Conservation (phyloP, 2,888 invertebrate species). For the Masnerella sp. region DNA sequence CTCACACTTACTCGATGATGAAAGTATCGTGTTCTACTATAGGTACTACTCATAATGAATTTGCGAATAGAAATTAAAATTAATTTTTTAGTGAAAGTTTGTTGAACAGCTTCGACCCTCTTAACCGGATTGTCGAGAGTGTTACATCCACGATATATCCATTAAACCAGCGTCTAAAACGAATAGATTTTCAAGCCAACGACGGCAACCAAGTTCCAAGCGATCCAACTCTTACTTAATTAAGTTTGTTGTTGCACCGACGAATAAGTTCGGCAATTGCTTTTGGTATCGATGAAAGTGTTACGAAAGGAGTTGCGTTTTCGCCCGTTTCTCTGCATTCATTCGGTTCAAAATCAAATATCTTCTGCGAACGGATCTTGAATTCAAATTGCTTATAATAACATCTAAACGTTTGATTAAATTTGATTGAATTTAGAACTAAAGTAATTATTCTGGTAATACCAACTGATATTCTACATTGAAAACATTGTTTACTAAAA, state of each 20-base stretch:
- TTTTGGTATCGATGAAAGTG: slow-evolving; percentile 40
- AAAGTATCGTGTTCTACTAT: too few species aligned
- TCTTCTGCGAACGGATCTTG: slow-evolving; percentile 1
- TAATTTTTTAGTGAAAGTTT: too few species aligned
- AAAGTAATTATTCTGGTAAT: background rate
- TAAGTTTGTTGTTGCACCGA: slow-evolving; percentile 40
- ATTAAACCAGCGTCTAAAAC: slow-evolving; percentile 42
- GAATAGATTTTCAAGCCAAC: slow-evolving; percentile 38
- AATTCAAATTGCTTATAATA: too few species aligned
- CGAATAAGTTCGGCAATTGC: slow-evolving; percentile 50
- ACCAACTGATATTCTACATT: too few species aligned
- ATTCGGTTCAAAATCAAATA: slow-evolving; percentile 12
- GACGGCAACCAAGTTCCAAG: slow-evolving; percentile 25
- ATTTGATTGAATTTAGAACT: too few species aligned
- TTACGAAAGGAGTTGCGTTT: slow-evolving; percentile 23
- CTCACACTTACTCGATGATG: too few species aligned
- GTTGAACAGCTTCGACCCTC: slow-evolving; percentile 22
- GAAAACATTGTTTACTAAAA: too few species aligned
- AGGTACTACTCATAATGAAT: too few species aligned
- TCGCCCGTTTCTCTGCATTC: slow-evolving; percentile 2
- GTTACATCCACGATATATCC: slow-evolving; percentile 44
- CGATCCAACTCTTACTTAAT: slow-evolving; percentile 50
- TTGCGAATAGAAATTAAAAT: too few species aligned
- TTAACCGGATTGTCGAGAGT: slow-evolving; percentile 42
- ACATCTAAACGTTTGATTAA: too few species aligned